phyloP scores from a whole-genome alignment of 2,113 vertebrate genomes.

The Oceanites oceanicus region DNA sequence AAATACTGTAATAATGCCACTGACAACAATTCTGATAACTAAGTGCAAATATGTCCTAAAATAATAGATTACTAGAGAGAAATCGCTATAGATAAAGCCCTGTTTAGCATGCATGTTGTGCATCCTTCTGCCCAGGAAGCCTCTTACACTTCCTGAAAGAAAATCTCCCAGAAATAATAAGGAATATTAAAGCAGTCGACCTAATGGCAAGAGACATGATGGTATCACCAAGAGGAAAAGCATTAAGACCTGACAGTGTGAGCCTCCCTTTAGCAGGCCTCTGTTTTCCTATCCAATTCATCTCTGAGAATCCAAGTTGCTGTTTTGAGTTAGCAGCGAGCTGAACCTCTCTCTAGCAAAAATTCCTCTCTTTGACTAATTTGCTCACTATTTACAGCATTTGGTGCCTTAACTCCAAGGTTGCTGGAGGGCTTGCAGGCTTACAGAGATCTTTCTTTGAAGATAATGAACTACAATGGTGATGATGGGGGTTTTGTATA shows the following conservation, averaged over 20 bases:
- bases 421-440: background rate
- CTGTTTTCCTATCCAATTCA: background rate
- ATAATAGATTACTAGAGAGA: background rate
- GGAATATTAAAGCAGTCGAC: background rate
- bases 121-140: background rate
- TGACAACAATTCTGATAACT: background rate
- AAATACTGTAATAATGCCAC: background rate
- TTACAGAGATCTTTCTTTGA: conserved; percentile 3
- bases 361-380: background rate
- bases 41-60: background rate
- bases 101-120: background rate
- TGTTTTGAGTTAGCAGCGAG: background rate
- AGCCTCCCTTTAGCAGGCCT: background rate
- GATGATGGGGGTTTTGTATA: background rate
- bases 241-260: background rate
- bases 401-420: background rate
- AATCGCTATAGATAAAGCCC: background rate
- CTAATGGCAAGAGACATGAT: background rate
- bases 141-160: background rate
- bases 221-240: background rate
- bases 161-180: background rate
- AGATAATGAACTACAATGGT: background rate
- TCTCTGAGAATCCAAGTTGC: background rate
- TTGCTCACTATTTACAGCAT: conserved; percentile 9
- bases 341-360: background rate